These are phyloP conservation scores for Nycticorax nycticorax DNA, from an alignment of 2,113 vertebrate species.

Conservation along the genomic window DNA sequence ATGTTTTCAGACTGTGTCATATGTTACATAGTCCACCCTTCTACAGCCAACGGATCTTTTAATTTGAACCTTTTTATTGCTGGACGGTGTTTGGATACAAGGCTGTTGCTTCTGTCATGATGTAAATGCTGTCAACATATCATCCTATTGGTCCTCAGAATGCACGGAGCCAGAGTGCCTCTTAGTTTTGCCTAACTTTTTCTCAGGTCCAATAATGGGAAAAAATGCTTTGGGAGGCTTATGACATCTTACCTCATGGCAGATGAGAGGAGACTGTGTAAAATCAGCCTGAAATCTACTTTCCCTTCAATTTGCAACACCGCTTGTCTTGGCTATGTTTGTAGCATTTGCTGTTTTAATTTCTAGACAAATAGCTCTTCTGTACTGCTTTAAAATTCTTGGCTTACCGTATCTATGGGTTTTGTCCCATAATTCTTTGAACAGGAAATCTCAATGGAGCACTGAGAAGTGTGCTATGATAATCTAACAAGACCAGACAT, in stretches of 20 bases:
- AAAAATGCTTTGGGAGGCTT: neutral
- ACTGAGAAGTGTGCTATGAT: neutral
- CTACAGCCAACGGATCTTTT: neutral
- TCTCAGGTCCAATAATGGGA: neutral
- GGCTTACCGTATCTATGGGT: neutral
- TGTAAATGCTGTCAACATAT: neutral
- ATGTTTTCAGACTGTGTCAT: neutral
- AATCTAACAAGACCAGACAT: neutral
- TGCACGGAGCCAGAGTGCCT: neutral
- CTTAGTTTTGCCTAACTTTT: neutral
- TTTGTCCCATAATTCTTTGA: neutral
- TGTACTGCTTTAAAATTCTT: neutral
- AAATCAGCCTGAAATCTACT: neutral
- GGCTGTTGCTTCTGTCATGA: neutral
- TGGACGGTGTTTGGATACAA: neutral
- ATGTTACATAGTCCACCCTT: neutral
- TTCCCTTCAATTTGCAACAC: neutral
- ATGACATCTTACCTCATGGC: neutral
- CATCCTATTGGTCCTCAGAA: neutral
- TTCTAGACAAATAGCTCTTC: neutral
- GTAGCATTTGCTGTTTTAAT: neutral
- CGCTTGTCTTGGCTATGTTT: neutral
- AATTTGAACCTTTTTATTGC: neutral
- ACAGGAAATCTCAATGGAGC: neutral
- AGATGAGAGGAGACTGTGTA: neutral